These are phyloP conservation scores for Otolemur garnettii DNA, from an alignment of 2,113 vertebrate species.

Conservation along the genomic window DNA sequence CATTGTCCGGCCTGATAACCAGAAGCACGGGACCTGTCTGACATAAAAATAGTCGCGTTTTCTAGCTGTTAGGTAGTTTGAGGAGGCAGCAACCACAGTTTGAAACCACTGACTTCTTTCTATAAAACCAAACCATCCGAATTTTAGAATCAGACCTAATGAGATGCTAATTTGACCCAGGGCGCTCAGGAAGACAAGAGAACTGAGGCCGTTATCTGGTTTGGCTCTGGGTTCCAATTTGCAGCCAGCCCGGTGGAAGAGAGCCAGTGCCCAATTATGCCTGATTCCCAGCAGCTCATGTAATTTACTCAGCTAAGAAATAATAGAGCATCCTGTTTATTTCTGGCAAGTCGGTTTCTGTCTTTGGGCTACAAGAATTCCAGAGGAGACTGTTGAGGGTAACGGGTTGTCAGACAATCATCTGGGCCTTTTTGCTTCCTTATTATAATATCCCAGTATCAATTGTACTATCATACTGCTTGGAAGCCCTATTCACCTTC, in stretches of 20 bases:
- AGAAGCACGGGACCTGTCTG: background rate
- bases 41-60: background rate
- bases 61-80: background rate
- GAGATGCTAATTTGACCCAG: slow-evolving; percentile 76
- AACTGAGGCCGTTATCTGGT: slow-evolving; percentile 30
- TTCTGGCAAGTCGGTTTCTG: background rate
- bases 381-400: background rate
- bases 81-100: background rate
- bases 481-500: background rate
- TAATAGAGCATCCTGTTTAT: background rate
- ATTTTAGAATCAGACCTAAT: slow-evolving; percentile 57
- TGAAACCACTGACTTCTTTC: background rate
- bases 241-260: slow-evolving; percentile 53
- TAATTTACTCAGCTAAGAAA: slow-evolving; percentile 68
- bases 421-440: background rate
- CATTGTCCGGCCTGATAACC: background rate
- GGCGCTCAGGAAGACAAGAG: slow-evolving; percentile 54
- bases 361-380: background rate
- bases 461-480: background rate
- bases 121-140: background rate
- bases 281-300: slow-evolving; percentile 72
- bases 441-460: background rate
- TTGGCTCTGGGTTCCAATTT: slow-evolving; percentile 41
- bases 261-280: slow-evolving; percentile 73
- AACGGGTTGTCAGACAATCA: background rate